Percentiles rank a stretch among this genome's conserved stretches.
Conservation (phyloP, 1,140 invertebrate species). For the Periplaneta americana region DNA sequence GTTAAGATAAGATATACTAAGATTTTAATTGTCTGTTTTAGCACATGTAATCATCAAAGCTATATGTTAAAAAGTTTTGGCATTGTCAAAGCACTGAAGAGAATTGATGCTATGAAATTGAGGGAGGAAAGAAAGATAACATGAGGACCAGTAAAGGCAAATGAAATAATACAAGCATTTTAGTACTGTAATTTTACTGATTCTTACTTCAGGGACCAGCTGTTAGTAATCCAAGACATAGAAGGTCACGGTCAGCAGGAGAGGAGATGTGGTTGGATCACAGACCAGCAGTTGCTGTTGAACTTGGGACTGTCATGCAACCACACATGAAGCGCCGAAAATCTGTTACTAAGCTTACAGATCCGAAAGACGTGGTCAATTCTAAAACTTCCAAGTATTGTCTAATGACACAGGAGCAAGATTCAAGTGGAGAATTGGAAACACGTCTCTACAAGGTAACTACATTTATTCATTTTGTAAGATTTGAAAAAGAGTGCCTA, state of each 20-base stretch:
- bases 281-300: constrained; percentile 62
- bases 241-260: constrained; percentile 69
- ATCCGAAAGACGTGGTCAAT: constrained; percentile 63
- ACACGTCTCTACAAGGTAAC: constrained; percentile 86
- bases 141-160: too few relatives aligned
- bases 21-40: too few relatives aligned
- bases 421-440: constrained; percentile 86
- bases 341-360: constrained; percentile 72
- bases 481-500: too few relatives aligned
- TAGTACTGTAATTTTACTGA: not conserved
- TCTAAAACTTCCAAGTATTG: constrained; percentile 82
- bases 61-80: too few relatives aligned
- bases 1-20: too few relatives aligned
- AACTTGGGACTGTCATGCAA: constrained; percentile 81
- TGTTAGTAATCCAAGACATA: constrained; percentile 15
- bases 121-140: too few relatives aligned
- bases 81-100: too few relatives aligned
- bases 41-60: too few relatives aligned
- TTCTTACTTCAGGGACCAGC: not conserved
- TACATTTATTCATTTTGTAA: not conserved
- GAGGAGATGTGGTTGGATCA: constrained; percentile 87
- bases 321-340: constrained; percentile 73
- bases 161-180: too few relatives aligned
- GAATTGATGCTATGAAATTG: too few relatives aligned
- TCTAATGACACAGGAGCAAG: constrained; percentile 84